These are phyloP conservation scores for Symphodus melops DNA, from an alignment of 2,113 vertebrate genomes.

Conservation along the genomic window DNA sequence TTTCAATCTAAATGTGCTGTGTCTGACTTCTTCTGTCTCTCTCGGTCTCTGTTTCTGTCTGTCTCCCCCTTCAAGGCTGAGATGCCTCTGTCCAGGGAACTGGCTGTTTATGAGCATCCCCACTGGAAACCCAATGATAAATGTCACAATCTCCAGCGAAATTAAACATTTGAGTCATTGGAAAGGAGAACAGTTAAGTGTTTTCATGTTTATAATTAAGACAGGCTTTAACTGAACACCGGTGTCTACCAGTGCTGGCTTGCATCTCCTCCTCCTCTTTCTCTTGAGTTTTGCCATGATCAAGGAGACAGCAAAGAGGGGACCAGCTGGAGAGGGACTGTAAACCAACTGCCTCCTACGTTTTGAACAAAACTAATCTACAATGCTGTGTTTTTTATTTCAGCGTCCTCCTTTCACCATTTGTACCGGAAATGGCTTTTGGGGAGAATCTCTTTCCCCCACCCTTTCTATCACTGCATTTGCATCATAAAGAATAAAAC, in stretches of 20 bases:
- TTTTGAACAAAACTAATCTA: slow-evolving; percentile 45
- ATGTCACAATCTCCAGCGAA: slow-evolving; percentile 68
- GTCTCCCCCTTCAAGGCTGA: slow-evolving; percentile 28
- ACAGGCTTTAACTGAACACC: slow-evolving; percentile 54
- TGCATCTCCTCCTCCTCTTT: slow-evolving; percentile 42
- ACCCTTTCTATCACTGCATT: slow-evolving; percentile 61
- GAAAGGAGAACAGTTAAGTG: slow-evolving; percentile 53
- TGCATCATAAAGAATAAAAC: slow-evolving; percentile 64
- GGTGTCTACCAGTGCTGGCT: slow-evolving; percentile 47
- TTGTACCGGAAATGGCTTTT: slow-evolving; percentile 47
- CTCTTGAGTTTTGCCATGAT: slow-evolving; percentile 50
- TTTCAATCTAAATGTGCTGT: slow-evolving; percentile 33
- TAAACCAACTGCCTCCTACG: slow-evolving; percentile 40
- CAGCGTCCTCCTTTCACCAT: slow-evolving; percentile 30
- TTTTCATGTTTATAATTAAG: slow-evolving; percentile 73
- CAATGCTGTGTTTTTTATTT: slow-evolving; percentile 41
- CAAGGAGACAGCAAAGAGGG: slow-evolving; percentile 44
- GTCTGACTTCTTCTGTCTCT: slow-evolving; percentile 21
- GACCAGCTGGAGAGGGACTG: slow-evolving; percentile 24
- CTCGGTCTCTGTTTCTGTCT: slow-evolving; percentile 44
- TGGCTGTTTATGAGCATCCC: slow-evolving; percentile 64
- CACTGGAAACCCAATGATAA: slow-evolving; percentile 60
- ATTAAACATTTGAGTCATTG: slow-evolving; percentile 78
- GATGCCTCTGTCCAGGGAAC: slow-evolving; percentile 53
- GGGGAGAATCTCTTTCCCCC: slow-evolving; percentile 39